phyloP scores from a whole-genome alignment of 2,888 invertebrate genomes.

The Sinohyriopsis cumingii region DNA sequence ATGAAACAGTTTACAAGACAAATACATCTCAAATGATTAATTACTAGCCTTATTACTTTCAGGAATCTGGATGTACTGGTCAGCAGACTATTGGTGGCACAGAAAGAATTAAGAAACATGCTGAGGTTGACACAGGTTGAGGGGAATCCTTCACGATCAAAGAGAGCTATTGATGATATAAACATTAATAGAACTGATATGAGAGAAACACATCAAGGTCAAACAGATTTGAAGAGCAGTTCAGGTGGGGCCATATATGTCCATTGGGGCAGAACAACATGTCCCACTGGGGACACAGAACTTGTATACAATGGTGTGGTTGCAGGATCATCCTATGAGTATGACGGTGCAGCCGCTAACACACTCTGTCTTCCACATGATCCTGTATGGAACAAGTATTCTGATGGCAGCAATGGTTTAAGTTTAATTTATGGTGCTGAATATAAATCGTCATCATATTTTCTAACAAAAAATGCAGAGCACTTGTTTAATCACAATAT shows the following conservation, averaged over 20 bases:
- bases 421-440: conserved; percentile 23
- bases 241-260: conserved; percentile 11
- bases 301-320: conserved; percentile 15
- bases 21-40: too few relatives aligned
- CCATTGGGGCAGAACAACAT: conserved; percentile 11
- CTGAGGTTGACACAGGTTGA: too few relatives aligned
- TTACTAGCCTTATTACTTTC: too few relatives aligned
- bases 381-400: conserved; percentile 11
- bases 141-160: too few relatives aligned
- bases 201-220: too few relatives aligned
- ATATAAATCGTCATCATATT: neutral
- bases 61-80: too few relatives aligned
- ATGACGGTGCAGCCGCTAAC: conserved; percentile 18
- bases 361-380: conserved; percentile 22
- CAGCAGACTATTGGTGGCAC: too few relatives aligned
- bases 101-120: too few relatives aligned
- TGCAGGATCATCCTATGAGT: conserved; percentile 7
- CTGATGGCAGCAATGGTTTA: neutral
- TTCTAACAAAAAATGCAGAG: conserved; percentile 5
- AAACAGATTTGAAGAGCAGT: neutral
- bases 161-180: too few relatives aligned
- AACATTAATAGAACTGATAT: too few relatives aligned
- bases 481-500: conserved; percentile 17
- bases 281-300: conserved; percentile 6
- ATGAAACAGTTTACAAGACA: too few relatives aligned